Base-by-base conservation (phyloP, 1,140 invertebrate species). In the Drusus annulatus region DNA sequence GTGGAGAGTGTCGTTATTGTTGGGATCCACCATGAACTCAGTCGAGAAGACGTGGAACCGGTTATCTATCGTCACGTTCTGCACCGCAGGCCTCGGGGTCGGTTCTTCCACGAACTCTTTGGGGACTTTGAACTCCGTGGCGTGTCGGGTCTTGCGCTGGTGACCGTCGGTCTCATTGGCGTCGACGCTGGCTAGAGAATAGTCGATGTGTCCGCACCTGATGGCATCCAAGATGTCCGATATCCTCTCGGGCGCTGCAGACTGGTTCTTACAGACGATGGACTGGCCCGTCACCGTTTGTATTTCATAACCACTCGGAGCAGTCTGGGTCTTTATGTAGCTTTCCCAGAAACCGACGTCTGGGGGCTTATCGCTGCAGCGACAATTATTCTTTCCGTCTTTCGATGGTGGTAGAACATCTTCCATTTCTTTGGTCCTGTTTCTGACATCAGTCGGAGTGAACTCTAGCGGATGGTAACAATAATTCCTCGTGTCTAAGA, bases 401-500 rank as follows among this genome's bases (percentile, higher is more conserved):
- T 75, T 56, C 58, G 16, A 52, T 31, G 69, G 51, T 23, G 21
- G 36, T 45, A 8, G 36, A 45, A 10, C 36, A 0, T 45, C 36
- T 21, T 54, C 19, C 15, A 74, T 62, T 76, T 76, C 15, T 45
- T 45, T 45, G 36, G 36, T 45, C 36, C 36, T 45, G 13, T 45
- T 13, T 45, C 54, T 60, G 19, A 45, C 25, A 31, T 21, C 21
- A 19, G 51, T 60, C 13, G 65, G 16, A 8, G 17, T 28, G 17
- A 63, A 50, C 19, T 60, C 56, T 21, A 82, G 17, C 15, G 77
- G 78, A 76, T 54, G 28, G 1, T 25, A 13, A 83, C 93, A 94
- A 81, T 93, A 94, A 86, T 94, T 87, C 51, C 92, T 85, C 21
- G 89, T 81, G 58, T 89, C 87, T 23, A 92, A 87, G 16, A 88